Evolutionary conservation across 1,140 invertebrate genomes (phyloP).

Genomic region (Leptinotarsa undecemlineata): DNA sequence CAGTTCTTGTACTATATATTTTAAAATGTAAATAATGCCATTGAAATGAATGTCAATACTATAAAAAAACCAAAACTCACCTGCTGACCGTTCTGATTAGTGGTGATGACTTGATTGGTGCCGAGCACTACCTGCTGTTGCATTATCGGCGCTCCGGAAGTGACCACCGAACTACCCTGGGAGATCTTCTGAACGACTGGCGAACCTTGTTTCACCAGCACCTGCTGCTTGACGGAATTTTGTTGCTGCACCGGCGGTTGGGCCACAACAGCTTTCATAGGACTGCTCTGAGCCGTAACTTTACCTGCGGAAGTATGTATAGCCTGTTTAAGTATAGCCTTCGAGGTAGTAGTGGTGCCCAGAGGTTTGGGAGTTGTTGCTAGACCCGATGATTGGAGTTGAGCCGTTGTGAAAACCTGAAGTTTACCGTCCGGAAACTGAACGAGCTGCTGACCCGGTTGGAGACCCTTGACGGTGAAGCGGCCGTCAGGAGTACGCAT

Average conservation of each 20-base stretch:
- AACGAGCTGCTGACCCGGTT: slow-evolving; percentile 91
- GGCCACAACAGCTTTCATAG: slow-evolving; percentile 41
- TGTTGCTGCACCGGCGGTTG: slow-evolving; percentile 29
- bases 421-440: slow-evolving; percentile 92
- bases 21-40: too few relatives aligned
- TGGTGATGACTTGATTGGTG: slow-evolving; percentile 49
- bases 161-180: slow-evolving; percentile 38
- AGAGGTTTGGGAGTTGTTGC: slow-evolving; percentile 31
- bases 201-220: slow-evolving; percentile 26
- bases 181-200: slow-evolving; percentile 25
- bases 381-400: slow-evolving; percentile 45
- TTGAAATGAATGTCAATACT: not conserved
- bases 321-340: slow-evolving; percentile 48
- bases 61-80: slow-evolving; percentile 27
- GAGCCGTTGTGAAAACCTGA: slow-evolving; percentile 76
- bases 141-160: slow-evolving; percentile 42
- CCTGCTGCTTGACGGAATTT: slow-evolving; percentile 28
- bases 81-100: slow-evolving; percentile 46
- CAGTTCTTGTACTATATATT: too few relatives aligned
- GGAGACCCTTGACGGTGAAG: slow-evolving; percentile 85
- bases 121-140: slow-evolving; percentile 51
- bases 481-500: slow-evolving; percentile 88
- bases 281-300: slow-evolving; percentile 44
- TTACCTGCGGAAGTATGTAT: slow-evolving; percentile 46
- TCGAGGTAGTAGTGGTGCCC: slow-evolving; percentile 49